Evolutionary conservation across 2,113 vertebrate genomes (phyloP).

Genomic region (Neolamprologus sp.): DNA sequence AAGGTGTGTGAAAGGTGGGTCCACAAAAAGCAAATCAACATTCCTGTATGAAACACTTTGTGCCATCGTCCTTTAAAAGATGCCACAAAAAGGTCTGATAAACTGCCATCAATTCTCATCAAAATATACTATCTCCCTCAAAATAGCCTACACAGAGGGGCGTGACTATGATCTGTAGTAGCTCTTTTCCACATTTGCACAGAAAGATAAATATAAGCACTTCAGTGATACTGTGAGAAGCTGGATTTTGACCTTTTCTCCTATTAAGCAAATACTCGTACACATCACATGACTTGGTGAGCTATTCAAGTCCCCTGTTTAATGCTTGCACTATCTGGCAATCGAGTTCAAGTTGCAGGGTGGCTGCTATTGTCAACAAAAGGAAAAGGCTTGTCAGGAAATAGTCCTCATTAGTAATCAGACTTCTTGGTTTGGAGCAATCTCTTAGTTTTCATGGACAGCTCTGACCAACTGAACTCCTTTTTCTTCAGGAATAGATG

Average conservation of each 20-base stretch:
- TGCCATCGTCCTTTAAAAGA: background rate
- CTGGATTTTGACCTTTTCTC: background rate
- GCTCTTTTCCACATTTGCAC: background rate
- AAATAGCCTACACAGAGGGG: background rate
- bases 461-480: background rate
- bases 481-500: background rate
- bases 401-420: constrained; percentile 42
- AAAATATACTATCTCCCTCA: background rate
- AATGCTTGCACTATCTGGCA: background rate
- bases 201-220: background rate
- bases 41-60: background rate
- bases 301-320: background rate
- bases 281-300: background rate
- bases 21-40: background rate
- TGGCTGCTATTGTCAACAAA: constrained; percentile 33
- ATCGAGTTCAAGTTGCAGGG: background rate
- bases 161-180: background rate
- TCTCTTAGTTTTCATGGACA: background rate
- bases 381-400: constrained; percentile 63
- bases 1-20: background rate
- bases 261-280: background rate
- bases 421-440: background rate
- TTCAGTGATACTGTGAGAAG: background rate
- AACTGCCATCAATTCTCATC: background rate
- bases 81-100: background rate